Percentiles rank a stretch among this genome's conserved stretches.
Conservation (phyloP, 2,797 vertebrate species). For the Danio tinwini region DNA sequence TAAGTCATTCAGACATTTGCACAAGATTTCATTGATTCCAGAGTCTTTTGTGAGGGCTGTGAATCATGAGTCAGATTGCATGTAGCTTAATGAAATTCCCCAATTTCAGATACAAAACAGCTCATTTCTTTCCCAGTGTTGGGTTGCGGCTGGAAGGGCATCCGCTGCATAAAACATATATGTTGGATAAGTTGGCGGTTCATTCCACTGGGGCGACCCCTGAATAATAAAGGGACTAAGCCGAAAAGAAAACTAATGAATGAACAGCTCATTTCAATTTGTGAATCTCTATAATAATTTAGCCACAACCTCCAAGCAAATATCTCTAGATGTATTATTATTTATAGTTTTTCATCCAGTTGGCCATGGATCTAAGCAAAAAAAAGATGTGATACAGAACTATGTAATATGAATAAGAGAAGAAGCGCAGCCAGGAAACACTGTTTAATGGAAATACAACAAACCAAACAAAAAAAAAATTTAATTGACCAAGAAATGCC, state of each 20-base stretch:
- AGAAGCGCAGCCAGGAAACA: slow-evolving; percentile 74
- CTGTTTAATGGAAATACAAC: slow-evolving; percentile 75
- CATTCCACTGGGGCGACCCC: no score
- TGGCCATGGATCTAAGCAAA: slow-evolving; percentile 39
- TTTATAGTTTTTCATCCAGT: slow-evolving; percentile 36
- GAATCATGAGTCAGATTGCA: not conserved
- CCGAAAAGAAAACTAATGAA: no score
- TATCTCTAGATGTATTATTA: no score
- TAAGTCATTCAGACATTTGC: not conserved
- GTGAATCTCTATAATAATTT: not conserved
- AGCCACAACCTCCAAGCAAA: not conserved
- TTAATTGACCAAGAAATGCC: no score
- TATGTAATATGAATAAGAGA: slow-evolving; percentile 81
- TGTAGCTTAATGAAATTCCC: not conserved
- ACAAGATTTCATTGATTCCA: not conserved
- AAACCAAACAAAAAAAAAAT: no score
- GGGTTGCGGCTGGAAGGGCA: no score
- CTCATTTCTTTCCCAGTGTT: no score
- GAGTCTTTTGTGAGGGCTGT: not conserved
- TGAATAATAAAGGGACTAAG: no score
- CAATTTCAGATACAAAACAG: not conserved
- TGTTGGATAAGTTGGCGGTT: no score
- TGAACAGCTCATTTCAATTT: not conserved
- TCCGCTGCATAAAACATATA: no score
- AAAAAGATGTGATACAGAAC: slow-evolving; percentile 70